A percentile compares a stretch with the other conserved stretches of the same genome.
Conservation (phyloP, 1,140 invertebrate genomes). For the Cecropterus lyciades region DNA sequence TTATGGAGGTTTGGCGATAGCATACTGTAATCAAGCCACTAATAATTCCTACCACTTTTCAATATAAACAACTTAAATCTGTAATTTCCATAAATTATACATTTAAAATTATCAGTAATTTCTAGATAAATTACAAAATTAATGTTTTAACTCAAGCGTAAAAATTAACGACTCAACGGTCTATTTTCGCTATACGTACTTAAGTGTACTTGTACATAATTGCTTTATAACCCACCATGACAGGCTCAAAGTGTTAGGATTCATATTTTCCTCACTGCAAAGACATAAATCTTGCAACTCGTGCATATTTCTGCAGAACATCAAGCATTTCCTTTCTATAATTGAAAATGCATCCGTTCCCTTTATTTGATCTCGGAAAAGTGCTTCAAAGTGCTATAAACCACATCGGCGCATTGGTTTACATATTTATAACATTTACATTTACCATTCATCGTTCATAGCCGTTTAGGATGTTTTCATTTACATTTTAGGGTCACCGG, state of each 20-base stretch:
- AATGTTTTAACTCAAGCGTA: neutral
- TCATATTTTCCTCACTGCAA: constrained; percentile 28
- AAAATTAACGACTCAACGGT: neutral
- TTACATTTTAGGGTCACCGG: neutral
- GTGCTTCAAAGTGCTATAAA: constrained; percentile 31
- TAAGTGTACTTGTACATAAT: constrained; percentile 1
- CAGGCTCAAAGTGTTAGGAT: constrained; percentile 10
- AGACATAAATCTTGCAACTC: constrained; percentile 21
- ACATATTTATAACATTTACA: constrained; percentile 15
- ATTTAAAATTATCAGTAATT: neutral
- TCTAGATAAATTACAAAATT: neutral
- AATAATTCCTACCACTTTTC: too few relatives aligned
- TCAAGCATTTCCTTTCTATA: constrained; percentile 43
- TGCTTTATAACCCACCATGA: constrained; percentile 2
- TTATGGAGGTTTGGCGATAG: too few relatives aligned
- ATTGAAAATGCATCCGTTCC: constrained; percentile 51
- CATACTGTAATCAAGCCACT: too few relatives aligned
- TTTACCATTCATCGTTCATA: constrained; percentile 22
- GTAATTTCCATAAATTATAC: too few relatives aligned
- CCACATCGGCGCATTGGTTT: constrained; percentile 23
- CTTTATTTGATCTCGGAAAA: constrained; percentile 43
- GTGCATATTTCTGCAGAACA: constrained; percentile 27
- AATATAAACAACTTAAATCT: too few relatives aligned
- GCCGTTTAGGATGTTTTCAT: constrained; percentile 7
- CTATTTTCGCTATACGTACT: neutral